phyloP scores from a whole-genome alignment of 2,113 vertebrate genomes.

The Nothoprocta perdicaria region DNA sequence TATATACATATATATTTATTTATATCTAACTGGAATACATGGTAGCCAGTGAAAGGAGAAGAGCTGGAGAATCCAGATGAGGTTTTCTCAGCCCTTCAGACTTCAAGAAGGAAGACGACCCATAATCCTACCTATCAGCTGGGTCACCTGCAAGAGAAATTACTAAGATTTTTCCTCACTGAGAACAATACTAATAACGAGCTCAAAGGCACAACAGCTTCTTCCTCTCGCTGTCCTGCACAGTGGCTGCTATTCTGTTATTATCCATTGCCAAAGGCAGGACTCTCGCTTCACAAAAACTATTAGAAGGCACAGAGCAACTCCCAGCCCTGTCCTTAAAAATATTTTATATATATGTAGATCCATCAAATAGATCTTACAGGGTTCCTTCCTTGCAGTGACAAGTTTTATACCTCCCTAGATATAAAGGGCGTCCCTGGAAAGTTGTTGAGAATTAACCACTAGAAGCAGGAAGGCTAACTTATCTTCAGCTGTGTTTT shows the following conservation, averaged over 20 bases:
- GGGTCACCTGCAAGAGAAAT: not conserved
- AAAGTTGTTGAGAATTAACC: not conserved
- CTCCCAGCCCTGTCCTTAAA: not conserved
- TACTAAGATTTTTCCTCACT: not conserved
- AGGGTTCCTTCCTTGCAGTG: not conserved
- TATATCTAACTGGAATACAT: not conserved
- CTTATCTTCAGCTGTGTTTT: not conserved
- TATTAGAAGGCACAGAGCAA: not conserved
- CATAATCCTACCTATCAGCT: not conserved
- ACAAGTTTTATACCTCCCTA: not conserved
- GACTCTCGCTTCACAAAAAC: not conserved
- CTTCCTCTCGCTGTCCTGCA: not conserved
- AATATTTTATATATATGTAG: not conserved
- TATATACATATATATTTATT: not conserved
- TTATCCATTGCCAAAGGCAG: not conserved
- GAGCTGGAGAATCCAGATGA: not conserved
- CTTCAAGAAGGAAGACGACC: not conserved
- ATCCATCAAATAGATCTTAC: not conserved
- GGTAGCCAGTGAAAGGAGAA: not conserved
- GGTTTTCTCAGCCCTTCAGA: not conserved
- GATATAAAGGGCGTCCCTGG: not conserved
- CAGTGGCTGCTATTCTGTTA: not conserved
- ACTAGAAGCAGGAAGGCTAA: not conserved
- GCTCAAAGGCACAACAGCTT: not conserved
- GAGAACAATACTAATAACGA: slow-evolving; percentile 5